Evolutionary conservation across 2,797 vertebrate species (phyloP).

Genomic region (Falco naumanni): DNA sequence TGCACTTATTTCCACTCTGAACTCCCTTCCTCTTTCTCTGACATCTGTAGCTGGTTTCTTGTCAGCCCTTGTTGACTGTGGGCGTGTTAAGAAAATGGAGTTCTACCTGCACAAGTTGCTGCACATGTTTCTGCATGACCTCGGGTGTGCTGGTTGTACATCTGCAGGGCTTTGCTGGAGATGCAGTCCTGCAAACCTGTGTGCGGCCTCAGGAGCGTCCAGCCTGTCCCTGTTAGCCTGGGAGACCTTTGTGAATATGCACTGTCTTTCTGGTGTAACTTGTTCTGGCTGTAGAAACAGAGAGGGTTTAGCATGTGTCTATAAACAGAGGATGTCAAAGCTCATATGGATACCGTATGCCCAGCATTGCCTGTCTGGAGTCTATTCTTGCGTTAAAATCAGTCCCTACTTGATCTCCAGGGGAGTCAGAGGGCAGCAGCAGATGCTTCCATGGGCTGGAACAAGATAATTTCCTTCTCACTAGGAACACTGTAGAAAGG

Average conservation of each 20-base stretch:
- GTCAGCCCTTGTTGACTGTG: background rate
- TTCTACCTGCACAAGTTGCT: background rate
- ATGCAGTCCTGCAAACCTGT: background rate
- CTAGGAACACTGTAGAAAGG: background rate
- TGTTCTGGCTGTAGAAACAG: background rate
- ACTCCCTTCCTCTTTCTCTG: background rate
- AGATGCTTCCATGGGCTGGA: background rate
- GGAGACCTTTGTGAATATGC: background rate
- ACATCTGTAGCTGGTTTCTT: background rate
- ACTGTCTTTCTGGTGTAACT: background rate
- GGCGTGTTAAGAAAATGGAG: background rate
- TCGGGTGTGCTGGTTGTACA: background rate
- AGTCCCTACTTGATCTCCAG: background rate
- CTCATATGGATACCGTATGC: background rate
- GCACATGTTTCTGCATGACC: background rate
- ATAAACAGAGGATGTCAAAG: background rate
- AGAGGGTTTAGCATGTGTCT: background rate
- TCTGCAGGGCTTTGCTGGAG: background rate
- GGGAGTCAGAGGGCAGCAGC: background rate
- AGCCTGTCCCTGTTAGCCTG: background rate
- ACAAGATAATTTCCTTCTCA: background rate
- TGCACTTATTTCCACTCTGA: background rate
- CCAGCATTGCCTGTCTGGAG: background rate
- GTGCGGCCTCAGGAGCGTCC: background rate
- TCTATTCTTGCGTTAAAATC: background rate